Percentiles rank a stretch among this genome's conserved stretches.
These are phyloP conservation scores for Struthio camelus DNA, from an alignment of 2,113 vertebrate genomes.

Conservation along the genomic window DNA sequence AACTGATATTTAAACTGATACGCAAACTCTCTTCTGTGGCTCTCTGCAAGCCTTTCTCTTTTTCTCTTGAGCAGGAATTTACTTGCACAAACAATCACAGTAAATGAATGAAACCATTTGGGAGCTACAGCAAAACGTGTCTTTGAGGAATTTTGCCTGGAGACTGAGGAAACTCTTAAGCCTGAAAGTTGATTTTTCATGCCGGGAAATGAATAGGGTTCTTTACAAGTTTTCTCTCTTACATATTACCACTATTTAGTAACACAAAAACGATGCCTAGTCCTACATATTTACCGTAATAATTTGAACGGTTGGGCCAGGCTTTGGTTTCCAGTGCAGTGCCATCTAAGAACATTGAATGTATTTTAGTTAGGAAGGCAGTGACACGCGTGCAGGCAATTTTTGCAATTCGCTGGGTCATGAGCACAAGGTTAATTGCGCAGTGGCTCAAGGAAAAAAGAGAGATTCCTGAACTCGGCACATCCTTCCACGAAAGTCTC, in stretches of 20 bases:
- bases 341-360: not conserved
- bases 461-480: not conserved
- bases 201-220: not conserved
- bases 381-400: not conserved
- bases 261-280: not conserved
- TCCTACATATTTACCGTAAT: not conserved
- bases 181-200: not conserved
- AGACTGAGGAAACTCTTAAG: not conserved
- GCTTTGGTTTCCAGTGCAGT: not conserved
- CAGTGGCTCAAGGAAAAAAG: not conserved
- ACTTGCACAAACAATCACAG: not conserved
- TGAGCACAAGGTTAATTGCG: not conserved
- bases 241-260: not conserved
- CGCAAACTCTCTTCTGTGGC: rapidly evolving
- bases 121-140: not conserved
- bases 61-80: not conserved
- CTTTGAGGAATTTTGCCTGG: not conserved
- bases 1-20: not conserved
- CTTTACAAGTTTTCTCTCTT: not conserved
- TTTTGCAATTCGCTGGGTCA: not conserved
- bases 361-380: not conserved
- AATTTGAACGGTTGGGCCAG: not conserved
- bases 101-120: not conserved
- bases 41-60: not conserved
- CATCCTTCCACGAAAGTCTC: not conserved